These are phyloP conservation scores for Sternarchorhynchus goeldii DNA, from an alignment of 2,797 vertebrate species.

Conservation along the genomic window DNA sequence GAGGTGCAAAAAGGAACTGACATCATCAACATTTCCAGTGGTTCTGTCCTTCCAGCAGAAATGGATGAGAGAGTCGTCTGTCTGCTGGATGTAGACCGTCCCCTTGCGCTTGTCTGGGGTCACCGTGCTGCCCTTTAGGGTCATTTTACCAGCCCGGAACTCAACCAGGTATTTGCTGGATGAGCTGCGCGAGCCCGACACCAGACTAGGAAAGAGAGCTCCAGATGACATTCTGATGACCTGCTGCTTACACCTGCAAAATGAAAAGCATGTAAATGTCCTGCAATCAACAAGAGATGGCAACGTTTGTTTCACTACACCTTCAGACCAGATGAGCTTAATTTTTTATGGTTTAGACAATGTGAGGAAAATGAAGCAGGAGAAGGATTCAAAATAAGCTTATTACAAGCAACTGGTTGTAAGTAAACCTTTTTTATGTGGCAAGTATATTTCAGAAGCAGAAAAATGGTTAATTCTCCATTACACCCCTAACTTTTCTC, in stretches of 20 bases:
- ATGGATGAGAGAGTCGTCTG: conserved; percentile 94
- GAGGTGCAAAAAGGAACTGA: conserved; percentile 68
- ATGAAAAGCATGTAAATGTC: not conserved
- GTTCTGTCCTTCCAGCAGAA: conserved; percentile 99
- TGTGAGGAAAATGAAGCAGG: too few species aligned
- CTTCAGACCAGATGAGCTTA: not conserved
- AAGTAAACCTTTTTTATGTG: too few species aligned
- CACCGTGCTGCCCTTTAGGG: conserved; percentile 88
- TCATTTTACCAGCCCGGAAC: conserved; percentile 96
- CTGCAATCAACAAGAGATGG: not conserved
- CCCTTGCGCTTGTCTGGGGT: conserved; percentile 96
- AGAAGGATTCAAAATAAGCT: too few species aligned
- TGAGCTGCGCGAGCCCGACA: conserved; percentile 89
- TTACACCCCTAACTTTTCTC: too few species aligned
- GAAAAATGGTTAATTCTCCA: too few species aligned
- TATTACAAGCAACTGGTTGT: too few species aligned
- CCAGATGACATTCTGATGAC: conserved; percentile 86
- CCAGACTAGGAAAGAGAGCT: conserved; percentile 92
- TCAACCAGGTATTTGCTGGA: conserved; percentile 95
- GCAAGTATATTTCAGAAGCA: too few species aligned
- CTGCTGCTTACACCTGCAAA: not conserved
- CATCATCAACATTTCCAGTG: conserved; percentile 88
- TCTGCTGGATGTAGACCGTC: conserved; percentile 92
- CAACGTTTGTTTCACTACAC: not conserved
- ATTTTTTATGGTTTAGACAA: not conserved